Base-by-base conservation (phyloP, 2,888 invertebrate genomes). In the Notocelia uddmanniana region DNA sequence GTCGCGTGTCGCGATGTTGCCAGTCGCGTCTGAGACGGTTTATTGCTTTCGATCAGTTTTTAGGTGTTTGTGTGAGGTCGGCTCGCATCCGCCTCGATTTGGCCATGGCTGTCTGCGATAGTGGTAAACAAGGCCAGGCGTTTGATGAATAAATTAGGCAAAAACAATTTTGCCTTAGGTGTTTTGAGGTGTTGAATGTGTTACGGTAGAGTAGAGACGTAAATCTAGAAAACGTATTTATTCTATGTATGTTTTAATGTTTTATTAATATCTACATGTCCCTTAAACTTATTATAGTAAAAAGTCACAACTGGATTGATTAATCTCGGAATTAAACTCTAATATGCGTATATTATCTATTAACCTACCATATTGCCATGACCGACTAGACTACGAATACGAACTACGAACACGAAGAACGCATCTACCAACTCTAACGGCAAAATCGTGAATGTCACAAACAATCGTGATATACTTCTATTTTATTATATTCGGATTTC, bases 41-140 rank as follows among this genome's bases (percentile, higher is more conserved):
- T 90, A 91, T 91, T 88, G 89, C 89, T 89, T 90, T 88, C 85
- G 81, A 85, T 90, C 87, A 87, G 86, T 90, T 92, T 89, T 91
- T 89, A 85, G 84, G 85, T 89, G 89, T 91, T 90, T 90, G 90
- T 88, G 82, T 89, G 91, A 91, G 92, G 91, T 89, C 91, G 87
- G 78, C 76, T 79, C 81, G 83, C 85, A 88, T 89, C 91, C 90
- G 91, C 85, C 85, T 88, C 81, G 83, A 87, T 89, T 89, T 87
- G 87, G 81, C 78, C 80, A 71, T 78, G 69, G 73, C 75, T 75
- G 76, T 75, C 76, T 78, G 34, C n/a, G 64, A 23, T 64, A 37
- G 37, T 54, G 21, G 48, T 48, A 26, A 50, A 50, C 63, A 34
- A 63, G 50, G 63, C 48, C 63, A 34, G 19, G 34, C n/a, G 1